phyloP scores from a whole-genome alignment of 2,888 invertebrate species.

The Synanthedon vespiformis region DNA sequence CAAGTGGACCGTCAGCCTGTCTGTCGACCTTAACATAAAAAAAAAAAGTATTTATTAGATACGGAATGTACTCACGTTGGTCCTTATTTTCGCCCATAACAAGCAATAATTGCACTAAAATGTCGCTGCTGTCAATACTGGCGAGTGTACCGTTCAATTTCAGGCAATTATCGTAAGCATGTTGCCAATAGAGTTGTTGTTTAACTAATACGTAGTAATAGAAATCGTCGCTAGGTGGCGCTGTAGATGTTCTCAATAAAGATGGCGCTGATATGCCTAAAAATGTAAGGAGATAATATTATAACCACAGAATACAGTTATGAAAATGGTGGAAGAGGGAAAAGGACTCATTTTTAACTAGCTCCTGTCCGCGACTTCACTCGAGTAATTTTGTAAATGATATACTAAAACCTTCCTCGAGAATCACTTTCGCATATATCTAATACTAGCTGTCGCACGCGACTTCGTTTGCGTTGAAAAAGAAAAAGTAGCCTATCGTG shows the following conservation, averaged over 20 bases:
- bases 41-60: no score
- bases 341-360: no score
- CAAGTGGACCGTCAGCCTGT: no score
- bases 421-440: no score
- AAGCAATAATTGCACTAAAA: conserved; percentile 40
- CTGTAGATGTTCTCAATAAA: conserved; percentile 11
- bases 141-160: conserved; percentile 51
- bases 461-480: no score
- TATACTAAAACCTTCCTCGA: no score
- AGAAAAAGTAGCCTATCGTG: no score
- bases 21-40: no score
- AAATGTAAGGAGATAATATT: conserved; percentile 3
- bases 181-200: conserved; percentile 47
- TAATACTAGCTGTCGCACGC: no score
- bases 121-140: conserved; percentile 33
- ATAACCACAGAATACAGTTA: not conserved
- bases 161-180: conserved; percentile 50
- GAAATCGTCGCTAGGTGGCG: conserved; percentile 44
- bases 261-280: conserved; percentile 18
- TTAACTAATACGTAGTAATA: conserved; percentile 47
- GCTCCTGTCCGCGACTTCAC: no score
- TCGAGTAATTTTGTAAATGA: no score
- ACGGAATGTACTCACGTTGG: conserved; percentile 32
- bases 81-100: conserved; percentile 58
- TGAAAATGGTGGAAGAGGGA: no score